Base-by-base conservation (phyloP, 1,140 invertebrate species). In the Cepaea nemoralis region DNA sequence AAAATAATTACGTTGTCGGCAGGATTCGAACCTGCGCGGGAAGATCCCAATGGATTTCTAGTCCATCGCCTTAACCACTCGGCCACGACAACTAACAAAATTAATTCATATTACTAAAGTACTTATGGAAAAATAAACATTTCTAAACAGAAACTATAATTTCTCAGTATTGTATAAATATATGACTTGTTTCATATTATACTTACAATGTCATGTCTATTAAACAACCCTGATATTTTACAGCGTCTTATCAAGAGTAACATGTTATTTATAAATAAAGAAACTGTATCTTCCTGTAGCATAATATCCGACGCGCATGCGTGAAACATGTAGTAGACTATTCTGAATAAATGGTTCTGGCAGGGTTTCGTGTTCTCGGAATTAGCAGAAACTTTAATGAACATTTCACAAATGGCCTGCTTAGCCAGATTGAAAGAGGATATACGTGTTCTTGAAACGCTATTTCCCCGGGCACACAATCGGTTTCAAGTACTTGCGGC, bases 381-480 rank as follows among this genome's bases (percentile, higher is more conserved):
- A 12, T 55, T 22, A 39, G 24, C 19, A 33, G 22, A 55, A 66
- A 22, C 3, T 14, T 55, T 12, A 5, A 55, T 6, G 50, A 6
- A 6, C 24, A 40, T 69, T 42, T 80, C 8, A 63, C 67, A 70
- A 83, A 98, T 98, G 97, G 98, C 97, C 94, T 99, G 98, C 94
- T 94, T 99, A 93, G 97, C 97, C 92, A 97, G 96, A 86, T 94
- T 99, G 88, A 98, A 98, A 93, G 95, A 97, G 93, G 98, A 99
- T 94, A 99, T 99, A 92, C 96, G 96, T 93, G 95, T 96, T 91
- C 94, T 99, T 92, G 97, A 99, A 93, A 94, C 95, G 91, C 94
- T 96, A 89, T 99, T 99, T 93, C 95, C 96, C 76, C 97, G 97
- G 94, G 95, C 94, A 91, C 97, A 99, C 94, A 96, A 98, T 92